phyloP scores from a whole-genome alignment of 1,140 invertebrate species.

The Drosophila cardini region DNA sequence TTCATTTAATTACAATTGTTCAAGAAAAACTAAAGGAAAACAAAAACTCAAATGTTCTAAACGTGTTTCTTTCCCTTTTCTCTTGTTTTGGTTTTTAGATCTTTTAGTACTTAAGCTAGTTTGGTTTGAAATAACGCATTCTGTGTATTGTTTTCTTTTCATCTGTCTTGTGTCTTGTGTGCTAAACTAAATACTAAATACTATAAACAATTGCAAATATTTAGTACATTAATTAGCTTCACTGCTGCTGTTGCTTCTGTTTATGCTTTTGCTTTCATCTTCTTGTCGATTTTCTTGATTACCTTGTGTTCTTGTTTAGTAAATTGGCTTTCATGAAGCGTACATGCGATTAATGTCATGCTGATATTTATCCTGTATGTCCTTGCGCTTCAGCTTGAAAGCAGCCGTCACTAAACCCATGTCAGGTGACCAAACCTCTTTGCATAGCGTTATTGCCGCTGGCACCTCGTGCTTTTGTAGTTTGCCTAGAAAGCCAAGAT shows the following conservation, averaged over 20 bases:
- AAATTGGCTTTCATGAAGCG: slow-evolving; percentile 89
- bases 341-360: slow-evolving; percentile 97
- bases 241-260: slow-evolving; percentile 39
- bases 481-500: slow-evolving; percentile 87
- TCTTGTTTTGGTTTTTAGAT: slow-evolving; percentile 52
- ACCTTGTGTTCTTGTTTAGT: slow-evolving; percentile 53
- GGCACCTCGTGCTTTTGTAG: slow-evolving; percentile 97
- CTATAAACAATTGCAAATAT: slow-evolving; percentile 24
- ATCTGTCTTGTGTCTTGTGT: slow-evolving; percentile 19
- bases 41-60: too few species aligned
- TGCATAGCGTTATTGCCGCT: slow-evolving; percentile 93
- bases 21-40: slow-evolving; percentile 7
- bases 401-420: slow-evolving; percentile 98
- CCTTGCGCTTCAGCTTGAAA: slow-evolving; percentile 98
- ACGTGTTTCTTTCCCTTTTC: too few species aligned
- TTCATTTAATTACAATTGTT: slow-evolving; percentile 26
- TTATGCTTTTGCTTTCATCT: slow-evolving; percentile 9
- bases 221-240: slow-evolving; percentile 51
- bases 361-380: slow-evolving; percentile 96
- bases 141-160: not conserved
- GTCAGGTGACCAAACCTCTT: slow-evolving; percentile 97
- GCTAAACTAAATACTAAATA: slow-evolving; percentile 39
- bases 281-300: slow-evolving; percentile 10
- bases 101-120: slow-evolving; percentile 64
- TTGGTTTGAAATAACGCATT: slow-evolving; percentile 55